Base-by-base conservation (phyloP, 2,113 vertebrate species). In the Phaethon lepturus region DNA sequence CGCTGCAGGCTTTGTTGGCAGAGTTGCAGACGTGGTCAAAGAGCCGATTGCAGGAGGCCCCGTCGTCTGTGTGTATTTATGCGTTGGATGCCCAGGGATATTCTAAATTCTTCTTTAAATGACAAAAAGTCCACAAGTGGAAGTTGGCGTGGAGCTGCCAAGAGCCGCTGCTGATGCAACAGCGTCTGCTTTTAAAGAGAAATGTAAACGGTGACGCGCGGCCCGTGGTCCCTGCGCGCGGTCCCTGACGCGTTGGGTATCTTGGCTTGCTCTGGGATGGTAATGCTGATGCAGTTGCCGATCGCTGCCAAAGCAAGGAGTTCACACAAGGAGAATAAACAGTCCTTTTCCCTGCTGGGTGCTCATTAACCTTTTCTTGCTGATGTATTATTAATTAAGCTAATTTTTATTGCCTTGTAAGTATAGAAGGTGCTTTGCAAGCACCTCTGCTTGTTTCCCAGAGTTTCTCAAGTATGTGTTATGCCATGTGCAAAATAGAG, bases 331-430 rank as follows among this genome's bases (percentile, higher is more conserved):
- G 86, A 84, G 91, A 82, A 94, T 28, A 91, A 85, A 2, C 86
- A 81, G 47, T 4, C 71, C 84, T 91, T 62, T 56, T 86, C 74
- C 95, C 87, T n/a, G 66, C 86, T 82, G 86, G 53, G 6, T 40
- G 63, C 91, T 95, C 31, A 52, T 95, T 94, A 97, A 79, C 80
- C 9, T 95, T 94, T 93, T 93, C 91, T 95, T 95, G 94, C 86
- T 73, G 71, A 88, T 91, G 66, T 87, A 33, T 92, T 93, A 93
- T 97, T 94, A 97, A 96, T 96, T 94, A 85, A 94, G 72, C 45
- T 83, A 59, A 82, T 94, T 95, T 95, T 94, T 96, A 71, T 95
- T 91, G 86, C 81, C 47, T 77, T 91, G 40, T 53, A 44, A 95
- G 91, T 86, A 16, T 52, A 76, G 62, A 31, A 53, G 67, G 87